Conservation (phyloP, 2,888 invertebrate species). For the Dicyrtoma fusca region DNA sequence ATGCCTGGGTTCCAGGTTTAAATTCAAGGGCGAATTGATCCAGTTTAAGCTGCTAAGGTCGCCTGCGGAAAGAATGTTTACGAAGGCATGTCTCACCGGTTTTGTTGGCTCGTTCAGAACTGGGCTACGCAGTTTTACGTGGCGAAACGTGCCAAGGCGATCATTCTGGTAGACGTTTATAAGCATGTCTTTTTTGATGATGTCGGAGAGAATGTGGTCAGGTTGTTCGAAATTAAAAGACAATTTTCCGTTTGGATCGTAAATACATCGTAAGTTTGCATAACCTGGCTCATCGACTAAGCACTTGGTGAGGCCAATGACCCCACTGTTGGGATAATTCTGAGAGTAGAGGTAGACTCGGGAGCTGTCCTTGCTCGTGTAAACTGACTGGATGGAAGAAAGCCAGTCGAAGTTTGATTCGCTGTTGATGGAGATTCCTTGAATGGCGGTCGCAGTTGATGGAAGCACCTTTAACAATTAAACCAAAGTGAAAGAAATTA, state of each 20-base stretch:
- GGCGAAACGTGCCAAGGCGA: constrained; percentile 84
- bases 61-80: constrained; percentile 76
- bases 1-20: not conserved
- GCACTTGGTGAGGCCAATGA: constrained; percentile 87
- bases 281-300: constrained; percentile 85
- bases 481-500: too few relatives aligned
- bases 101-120: constrained; percentile 60
- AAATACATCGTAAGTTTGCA: constrained; percentile 68
- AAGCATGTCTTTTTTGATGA: constrained; percentile 30
- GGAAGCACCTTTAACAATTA: too few relatives aligned
- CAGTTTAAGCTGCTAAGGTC: constrained; percentile 83
- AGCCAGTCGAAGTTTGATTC: constrained; percentile 79
- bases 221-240: constrained; percentile 13
- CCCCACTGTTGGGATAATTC: constrained; percentile 72
- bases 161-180: constrained; percentile 63
- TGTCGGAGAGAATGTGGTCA: not conserved
- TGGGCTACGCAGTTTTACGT: constrained; percentile 65
- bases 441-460: too few relatives aligned
- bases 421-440: constrained; percentile 68
- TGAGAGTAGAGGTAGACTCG: constrained; percentile 72
- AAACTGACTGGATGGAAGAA: constrained; percentile 68
- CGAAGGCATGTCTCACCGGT: constrained; percentile 71
- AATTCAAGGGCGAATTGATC: constrained; percentile 65
- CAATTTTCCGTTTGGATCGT: constrained; percentile 10
- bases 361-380: not conserved